These are phyloP conservation scores for Synanthedon myopaeformis DNA, from an alignment of 2,888 invertebrate genomes.

Conservation along the genomic window DNA sequence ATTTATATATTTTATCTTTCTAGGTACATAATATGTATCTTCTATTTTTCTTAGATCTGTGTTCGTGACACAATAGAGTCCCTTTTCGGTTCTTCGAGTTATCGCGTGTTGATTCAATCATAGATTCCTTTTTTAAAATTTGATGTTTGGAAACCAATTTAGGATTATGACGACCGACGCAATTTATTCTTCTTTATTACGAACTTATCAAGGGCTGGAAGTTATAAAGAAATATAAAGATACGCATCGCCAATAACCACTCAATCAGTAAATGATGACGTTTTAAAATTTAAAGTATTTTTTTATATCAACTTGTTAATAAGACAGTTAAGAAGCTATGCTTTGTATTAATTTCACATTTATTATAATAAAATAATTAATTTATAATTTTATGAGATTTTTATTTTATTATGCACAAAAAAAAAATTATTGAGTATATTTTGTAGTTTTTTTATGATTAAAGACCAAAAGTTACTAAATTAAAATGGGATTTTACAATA, in stretches of 20 bases:
- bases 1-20: too few species aligned
- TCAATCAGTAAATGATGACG: not conserved
- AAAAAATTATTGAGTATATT: too few species aligned
- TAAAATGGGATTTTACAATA: too few species aligned
- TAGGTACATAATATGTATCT: not conserved
- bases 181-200: slow-evolving; percentile 21
- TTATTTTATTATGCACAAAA: too few species aligned
- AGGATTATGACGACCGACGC: slow-evolving; percentile 35
- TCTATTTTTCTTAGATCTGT: slow-evolving; percentile 11
- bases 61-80: slow-evolving; percentile 25
- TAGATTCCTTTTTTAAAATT: slow-evolving; percentile 56
- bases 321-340: too few species aligned
- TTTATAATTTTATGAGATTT: too few species aligned
- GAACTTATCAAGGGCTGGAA: not conserved
- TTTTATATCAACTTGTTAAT: too few species aligned
- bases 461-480: too few species aligned
- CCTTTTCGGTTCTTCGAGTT: slow-evolving; percentile 32
- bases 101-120: slow-evolving; percentile 60
- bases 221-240: not conserved
- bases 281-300: too few species aligned
- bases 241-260: not conserved
- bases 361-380: too few species aligned
- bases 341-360: too few species aligned
- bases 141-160: slow-evolving; percentile 47
- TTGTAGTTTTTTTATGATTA: too few species aligned